Base-by-base conservation (phyloP, 2,113 vertebrate genomes). In the Hydropotes inermis region DNA sequence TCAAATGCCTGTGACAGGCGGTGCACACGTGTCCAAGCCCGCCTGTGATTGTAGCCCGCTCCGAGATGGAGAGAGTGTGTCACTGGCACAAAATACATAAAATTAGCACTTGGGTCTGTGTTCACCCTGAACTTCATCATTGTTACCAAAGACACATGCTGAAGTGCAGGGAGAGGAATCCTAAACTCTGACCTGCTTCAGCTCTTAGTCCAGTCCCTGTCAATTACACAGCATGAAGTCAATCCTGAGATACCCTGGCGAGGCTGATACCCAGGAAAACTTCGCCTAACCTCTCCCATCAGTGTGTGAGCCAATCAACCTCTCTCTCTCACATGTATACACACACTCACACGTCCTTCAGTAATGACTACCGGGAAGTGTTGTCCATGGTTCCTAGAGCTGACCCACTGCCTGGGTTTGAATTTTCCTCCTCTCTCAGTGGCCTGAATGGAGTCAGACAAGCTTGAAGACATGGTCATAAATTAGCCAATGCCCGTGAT, bases 101-200 rank as follows among this genome's bases (percentile, higher is more conserved):
- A 94, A 67, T 54, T 33, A 39, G 58, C 85, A 39, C 47, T 33
- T 74, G 74, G 39, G 55, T 64, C 88, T 54, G 9, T 74, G 23
- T 67, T 67, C 7, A 27, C 33, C 55, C 61, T 52, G 39, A 92
- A 39, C 57, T 57, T 81, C 61, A 45, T 89, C 21, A 4, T 5
- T 95, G 36, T 87, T 47, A 16, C 85, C 81, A 88, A 87, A 95
- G 74, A 92, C 45, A 61, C 55, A 61, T 50, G 52, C 33, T 36
- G n/a, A 81, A 70, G 14, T 39, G 27, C 58, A 76, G 23, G 16
- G 43, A 67, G 25, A 92, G 19, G 85, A 36, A 85, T 23, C 14
- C 83, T 45, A 70, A 30, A 4, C 54, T 39, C 50, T 55, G 50
- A 67, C 21, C 43, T 54, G 33, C 43, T 79, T 50, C 33, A 61